Evolutionary conservation across 2,888 invertebrate species (phyloP).

Genomic region (Mimachlamys varia): DNA sequence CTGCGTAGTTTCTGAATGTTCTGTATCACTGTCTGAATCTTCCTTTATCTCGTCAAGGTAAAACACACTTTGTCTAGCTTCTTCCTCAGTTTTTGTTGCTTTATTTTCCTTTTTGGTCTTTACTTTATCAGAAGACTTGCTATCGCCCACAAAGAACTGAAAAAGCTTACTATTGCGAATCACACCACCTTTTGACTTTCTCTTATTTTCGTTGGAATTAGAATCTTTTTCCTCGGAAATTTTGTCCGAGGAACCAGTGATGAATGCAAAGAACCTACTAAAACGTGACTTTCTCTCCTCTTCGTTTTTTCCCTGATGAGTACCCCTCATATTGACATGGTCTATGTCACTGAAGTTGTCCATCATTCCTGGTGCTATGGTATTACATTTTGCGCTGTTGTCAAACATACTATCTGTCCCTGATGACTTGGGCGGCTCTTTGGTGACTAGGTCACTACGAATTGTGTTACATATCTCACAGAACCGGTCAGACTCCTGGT

Average conservation of each 20-base stretch:
- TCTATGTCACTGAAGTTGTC: background rate
- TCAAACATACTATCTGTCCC: background rate
- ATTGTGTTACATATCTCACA: constrained; percentile 6
- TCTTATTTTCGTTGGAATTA: background rate
- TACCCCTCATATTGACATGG: background rate
- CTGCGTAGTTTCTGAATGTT: background rate
- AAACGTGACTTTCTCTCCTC: background rate
- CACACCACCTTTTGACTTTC: constrained; percentile 5
- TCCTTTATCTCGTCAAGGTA: background rate
- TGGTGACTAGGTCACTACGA: background rate
- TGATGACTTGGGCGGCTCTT: background rate
- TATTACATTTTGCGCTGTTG: background rate
- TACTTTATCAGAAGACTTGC: background rate
- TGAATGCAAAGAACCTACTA: background rate
- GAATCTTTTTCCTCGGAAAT: background rate
- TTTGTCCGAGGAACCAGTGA: background rate
- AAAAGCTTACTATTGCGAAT: constrained; percentile 11
- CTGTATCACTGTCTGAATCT: background rate
- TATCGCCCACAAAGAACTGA: constrained; percentile 9
- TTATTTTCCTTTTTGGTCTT: background rate
- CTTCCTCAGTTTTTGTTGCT: background rate
- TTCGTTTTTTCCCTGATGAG: background rate
- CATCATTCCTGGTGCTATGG: background rate
- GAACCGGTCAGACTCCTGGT: background rate
- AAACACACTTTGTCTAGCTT: background rate